Conservation (phyloP, 2,797 vertebrate genomes). For the Mormyrops attenuatus region DNA sequence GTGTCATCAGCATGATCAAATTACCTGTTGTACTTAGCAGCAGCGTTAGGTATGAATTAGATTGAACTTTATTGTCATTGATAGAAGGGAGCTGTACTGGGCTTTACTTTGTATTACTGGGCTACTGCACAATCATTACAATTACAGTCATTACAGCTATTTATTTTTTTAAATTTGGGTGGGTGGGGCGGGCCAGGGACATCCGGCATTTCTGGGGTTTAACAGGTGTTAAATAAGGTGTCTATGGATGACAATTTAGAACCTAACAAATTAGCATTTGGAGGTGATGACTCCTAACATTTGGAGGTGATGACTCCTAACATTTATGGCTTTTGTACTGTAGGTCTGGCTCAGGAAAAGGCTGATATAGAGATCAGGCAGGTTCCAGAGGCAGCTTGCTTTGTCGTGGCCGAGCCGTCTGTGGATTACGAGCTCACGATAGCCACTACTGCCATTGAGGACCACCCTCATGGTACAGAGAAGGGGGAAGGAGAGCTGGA, state of each 20-base stretch:
- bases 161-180: neutral
- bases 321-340: neutral
- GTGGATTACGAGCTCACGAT: constrained; percentile 19
- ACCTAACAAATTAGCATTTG: neutral
- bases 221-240: neutral
- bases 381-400: constrained; percentile 22
- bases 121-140: neutral
- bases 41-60: neutral
- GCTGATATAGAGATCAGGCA: neutral
- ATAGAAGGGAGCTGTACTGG: neutral
- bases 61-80: neutral
- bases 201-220: neutral
- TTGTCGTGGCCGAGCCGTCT: constrained; percentile 18
- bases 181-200: neutral
- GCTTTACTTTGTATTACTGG: neutral
- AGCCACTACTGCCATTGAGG: constrained; percentile 17
- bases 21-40: neutral
- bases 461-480: neutral
- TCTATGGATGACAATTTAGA: neutral
- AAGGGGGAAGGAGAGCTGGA: neutral
- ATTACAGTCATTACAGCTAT: neutral
- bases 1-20: neutral
- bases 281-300: neutral
- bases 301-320: neutral
- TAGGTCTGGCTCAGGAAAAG: neutral